Evolutionary conservation across 2,113 vertebrate species (phyloP).

Genomic region (Sander lucioperca): DNA sequence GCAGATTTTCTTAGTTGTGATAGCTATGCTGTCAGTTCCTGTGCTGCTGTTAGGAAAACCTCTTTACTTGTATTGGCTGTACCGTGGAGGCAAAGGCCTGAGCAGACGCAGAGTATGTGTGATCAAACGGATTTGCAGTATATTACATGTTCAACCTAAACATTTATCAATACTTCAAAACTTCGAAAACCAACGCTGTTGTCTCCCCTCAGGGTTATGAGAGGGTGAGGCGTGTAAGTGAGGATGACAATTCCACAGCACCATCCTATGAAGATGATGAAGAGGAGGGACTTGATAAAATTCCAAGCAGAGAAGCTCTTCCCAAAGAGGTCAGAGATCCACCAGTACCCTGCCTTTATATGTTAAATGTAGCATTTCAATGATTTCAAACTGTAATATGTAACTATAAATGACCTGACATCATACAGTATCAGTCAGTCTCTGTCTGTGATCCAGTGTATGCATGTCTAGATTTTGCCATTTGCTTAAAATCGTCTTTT

Average conservation of each 20-base stretch:
- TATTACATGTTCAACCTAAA: not conserved
- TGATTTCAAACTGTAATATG: not conserved
- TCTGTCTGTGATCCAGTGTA: no score
- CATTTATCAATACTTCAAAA: not conserved
- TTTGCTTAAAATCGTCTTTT: not conserved
- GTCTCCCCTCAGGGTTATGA: constrained; percentile 90
- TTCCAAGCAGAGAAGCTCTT: constrained; percentile 77
- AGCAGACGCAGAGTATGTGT: constrained; percentile 89
- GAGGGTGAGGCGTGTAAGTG: constrained; percentile 91
- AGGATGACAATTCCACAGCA: constrained; percentile 91
- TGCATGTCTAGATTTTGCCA: not conserved
- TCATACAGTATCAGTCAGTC: not conserved
- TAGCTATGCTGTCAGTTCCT: constrained; percentile 90
- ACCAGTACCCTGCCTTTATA: not conserved
- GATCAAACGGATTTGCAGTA: not conserved
- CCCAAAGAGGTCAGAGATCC: constrained; percentile 86
- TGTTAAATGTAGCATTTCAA: not conserved
- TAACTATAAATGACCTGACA: not conserved
- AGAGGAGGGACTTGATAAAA: constrained; percentile 88
- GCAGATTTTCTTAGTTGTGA: constrained; percentile 88
- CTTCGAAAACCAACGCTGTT: not conserved
- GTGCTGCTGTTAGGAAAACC: constrained; percentile 95
- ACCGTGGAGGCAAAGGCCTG: constrained; percentile 89
- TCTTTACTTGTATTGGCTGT: constrained; percentile 92
- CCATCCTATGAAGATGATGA: constrained; percentile 88